A percentile compares a stretch with the other conserved stretches of the same genome.
These are phyloP conservation scores for Propithecus coquereli DNA, from an alignment of 2,113 vertebrate species.

Conservation along the genomic window DNA sequence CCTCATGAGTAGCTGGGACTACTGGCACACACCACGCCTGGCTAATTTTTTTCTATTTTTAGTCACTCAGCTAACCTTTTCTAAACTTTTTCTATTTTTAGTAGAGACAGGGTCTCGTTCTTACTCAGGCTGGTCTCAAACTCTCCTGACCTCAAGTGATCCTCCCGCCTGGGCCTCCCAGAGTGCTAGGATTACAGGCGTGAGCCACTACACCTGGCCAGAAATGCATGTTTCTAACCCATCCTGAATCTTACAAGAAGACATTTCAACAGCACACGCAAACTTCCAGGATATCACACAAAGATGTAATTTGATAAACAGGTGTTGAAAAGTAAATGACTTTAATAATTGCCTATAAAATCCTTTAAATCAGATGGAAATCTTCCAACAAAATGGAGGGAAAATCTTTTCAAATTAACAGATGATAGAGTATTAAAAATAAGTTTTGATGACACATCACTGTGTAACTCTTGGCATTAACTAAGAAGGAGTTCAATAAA, in stretches of 20 bases:
- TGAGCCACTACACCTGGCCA: not conserved
- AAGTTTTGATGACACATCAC: not conserved
- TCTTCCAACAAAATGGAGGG: not conserved
- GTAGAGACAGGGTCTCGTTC: too few relatives aligned
- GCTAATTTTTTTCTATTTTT: too few relatives aligned
- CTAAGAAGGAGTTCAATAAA: not conserved
- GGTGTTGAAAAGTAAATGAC: not conserved
- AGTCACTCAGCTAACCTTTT: too few relatives aligned
- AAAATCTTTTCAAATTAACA: not conserved
- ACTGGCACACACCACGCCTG: too few relatives aligned
- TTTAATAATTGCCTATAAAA: not conserved
- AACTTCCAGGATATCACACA: not conserved
- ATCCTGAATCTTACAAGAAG: not conserved
- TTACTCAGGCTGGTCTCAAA: too few relatives aligned
- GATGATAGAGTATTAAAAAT: not conserved
- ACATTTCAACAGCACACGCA: not conserved
- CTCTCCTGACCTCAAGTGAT: too few relatives aligned
- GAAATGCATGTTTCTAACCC: not conserved
- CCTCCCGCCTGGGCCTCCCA: too few relatives aligned
- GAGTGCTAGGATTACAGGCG: too few relatives aligned
- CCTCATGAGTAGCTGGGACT: too few relatives aligned
- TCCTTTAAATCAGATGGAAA: not conserved
- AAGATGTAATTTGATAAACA: not conserved
- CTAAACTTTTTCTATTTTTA: too few relatives aligned
- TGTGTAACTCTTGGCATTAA: not conserved